Base-by-base conservation (phyloP, 1,140 invertebrate genomes). In the Euschistus heros region DNA sequence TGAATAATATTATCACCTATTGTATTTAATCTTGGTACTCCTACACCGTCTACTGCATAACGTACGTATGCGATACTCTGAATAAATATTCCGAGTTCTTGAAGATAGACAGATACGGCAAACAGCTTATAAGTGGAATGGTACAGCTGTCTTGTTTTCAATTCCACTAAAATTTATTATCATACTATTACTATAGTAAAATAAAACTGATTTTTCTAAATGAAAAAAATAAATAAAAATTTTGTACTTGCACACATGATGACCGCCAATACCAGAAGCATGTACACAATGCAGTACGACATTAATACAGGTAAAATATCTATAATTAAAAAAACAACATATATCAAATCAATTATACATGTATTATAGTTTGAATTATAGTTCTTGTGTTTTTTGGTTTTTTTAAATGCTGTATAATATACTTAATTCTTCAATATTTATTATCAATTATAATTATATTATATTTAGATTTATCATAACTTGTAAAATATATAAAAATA, bases 111-210 rank as follows among this genome's bases (percentile, higher is more conserved):
- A 0, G 90, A 89, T 2, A 80, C 69, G 17, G 92, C 78, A 73
- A 88, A 96, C 66, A 95, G 74, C 74, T 92, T 91, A 75, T 93
- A 95, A 0, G 91, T 94, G 1, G 87, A 80, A 74, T 96, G 92
- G 42, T 94, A 79, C 0, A 95, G 75, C 73, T 92, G 87, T 33
- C 89, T 77, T 1, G 82, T 80, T 67, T 84, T 83, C 7, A 94
- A 74, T 71, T 90, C 83, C 63, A 86, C 81, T 83, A 74, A n/a
- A 79, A 74, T 62, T 66, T 63, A 68, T 66, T 68, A 6, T 2
- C 27, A 33, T 37, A 57, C 59, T 59, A 42, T 22, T 26, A 27
- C 26, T 27, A 26, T 59, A 33, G 14, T 8, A 57, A 15, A 24
- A 22, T 50, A 30, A 33, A 50, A 50, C 24, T 52, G 50, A 47